These are phyloP conservation scores for Miltochrista miniata DNA, from an alignment of 2,888 invertebrate genomes.

Conservation along the genomic window DNA sequence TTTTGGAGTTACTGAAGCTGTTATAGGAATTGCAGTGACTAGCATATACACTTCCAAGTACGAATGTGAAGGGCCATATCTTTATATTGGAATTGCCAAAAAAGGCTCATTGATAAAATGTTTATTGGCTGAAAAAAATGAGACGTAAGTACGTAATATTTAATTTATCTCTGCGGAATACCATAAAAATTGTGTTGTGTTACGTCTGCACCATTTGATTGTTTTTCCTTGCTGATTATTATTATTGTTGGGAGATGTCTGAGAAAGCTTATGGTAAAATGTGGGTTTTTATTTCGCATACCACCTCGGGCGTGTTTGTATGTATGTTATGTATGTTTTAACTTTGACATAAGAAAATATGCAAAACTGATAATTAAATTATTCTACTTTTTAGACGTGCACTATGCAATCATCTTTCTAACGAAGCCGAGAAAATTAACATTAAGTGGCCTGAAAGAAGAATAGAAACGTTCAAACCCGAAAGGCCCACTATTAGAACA, in stretches of 20 bases:
- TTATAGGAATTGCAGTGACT: conserved; percentile 46
- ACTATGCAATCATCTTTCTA: background rate
- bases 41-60: conserved; percentile 29
- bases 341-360: too few relatives aligned
- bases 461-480: background rate
- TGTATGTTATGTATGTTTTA: too few relatives aligned
- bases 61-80: conserved; percentile 43
- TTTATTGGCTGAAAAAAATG: conserved; percentile 7
- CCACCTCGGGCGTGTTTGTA: too few relatives aligned
- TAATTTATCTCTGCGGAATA: too few relatives aligned
- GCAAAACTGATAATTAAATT: background rate
- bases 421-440: background rate
- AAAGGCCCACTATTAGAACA: background rate
- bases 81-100: conserved; percentile 48
- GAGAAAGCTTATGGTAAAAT: too few relatives aligned
- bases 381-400: background rate
- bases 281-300: too few relatives aligned
- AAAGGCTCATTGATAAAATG: conserved; percentile 27
- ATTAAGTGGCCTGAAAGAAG: background rate
- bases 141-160: conserved; percentile 14
- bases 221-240: too few relatives aligned
- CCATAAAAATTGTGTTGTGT: too few relatives aligned
- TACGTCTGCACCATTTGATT: too few relatives aligned
- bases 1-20: conserved; percentile 32
- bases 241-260: too few relatives aligned